Evolutionary conservation across 2,888 invertebrate genomes (phyloP).

Genomic region (Melitaea athalia): DNA sequence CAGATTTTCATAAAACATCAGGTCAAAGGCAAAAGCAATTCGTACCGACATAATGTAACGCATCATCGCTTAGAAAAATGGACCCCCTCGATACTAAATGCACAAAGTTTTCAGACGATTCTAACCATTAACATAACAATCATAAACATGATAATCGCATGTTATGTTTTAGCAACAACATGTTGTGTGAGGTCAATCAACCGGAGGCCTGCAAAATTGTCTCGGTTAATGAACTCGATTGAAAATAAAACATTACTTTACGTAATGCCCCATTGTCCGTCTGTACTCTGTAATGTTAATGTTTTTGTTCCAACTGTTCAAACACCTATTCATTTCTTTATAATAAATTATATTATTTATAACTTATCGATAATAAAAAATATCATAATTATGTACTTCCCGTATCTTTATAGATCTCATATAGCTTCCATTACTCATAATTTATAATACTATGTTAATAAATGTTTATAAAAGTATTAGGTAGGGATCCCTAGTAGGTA

Average conservation of each 20-base stretch:
- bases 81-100: background rate
- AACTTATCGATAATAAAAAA: too few species aligned
- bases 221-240: conserved; percentile 50
- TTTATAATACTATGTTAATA: too few species aligned
- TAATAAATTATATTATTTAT: background rate
- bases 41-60: conserved; percentile 21
- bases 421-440: too few species aligned
- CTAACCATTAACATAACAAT: background rate
- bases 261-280: conserved; percentile 49
- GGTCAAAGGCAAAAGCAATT: conserved; percentile 26
- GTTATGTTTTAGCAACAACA: conserved; percentile 19
- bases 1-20: conserved; percentile 14
- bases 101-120: conserved; percentile 3
- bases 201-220: conserved; percentile 43
- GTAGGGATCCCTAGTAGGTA: too few species aligned
- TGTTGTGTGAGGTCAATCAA: conserved; percentile 42
- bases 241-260: conserved; percentile 52
- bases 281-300: conserved; percentile 27
- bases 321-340: background rate
- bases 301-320: conserved; percentile 25
- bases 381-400: too few species aligned
- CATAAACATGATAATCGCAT: conserved; percentile 14
- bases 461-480: too few species aligned
- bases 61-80: conserved; percentile 22
- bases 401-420: too few species aligned